Evolutionary conservation across 2,113 vertebrate species (phyloP).

Genomic region (Corapipo altera): DNA sequence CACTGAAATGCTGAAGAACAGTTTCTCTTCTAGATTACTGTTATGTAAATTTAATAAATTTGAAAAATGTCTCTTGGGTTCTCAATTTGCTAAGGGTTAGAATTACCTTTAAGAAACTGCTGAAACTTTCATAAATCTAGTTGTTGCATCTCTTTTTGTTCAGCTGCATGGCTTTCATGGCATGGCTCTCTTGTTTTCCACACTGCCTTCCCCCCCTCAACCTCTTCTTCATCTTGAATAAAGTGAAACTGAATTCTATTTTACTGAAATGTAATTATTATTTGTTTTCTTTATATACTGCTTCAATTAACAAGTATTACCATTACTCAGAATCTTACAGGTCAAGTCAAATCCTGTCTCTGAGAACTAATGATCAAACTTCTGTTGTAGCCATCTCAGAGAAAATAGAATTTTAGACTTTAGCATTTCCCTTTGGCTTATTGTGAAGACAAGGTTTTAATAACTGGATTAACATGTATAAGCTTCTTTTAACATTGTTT

Average conservation of each 20-base stretch:
- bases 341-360: neutral
- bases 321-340: neutral
- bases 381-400: neutral
- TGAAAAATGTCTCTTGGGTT: neutral
- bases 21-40: neutral
- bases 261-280: neutral
- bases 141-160: neutral
- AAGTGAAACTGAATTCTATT: constrained; percentile 34
- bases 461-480: neutral
- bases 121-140: neutral
- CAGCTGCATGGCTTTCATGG: neutral
- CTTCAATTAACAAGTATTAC: neutral
- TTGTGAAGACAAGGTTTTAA: neutral
- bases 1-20: neutral
- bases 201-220: fast-evolving
- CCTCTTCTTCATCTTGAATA: neutral
- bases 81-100: neutral
- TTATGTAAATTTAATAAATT: neutral
- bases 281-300: neutral
- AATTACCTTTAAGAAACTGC: neutral
- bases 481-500: neutral
- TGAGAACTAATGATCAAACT: neutral
- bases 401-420: neutral
- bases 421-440: neutral
- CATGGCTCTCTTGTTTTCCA: neutral